Base-by-base conservation (phyloP, 92 coral and sea anemone genomes). In the Chrysogorgia sp. region DNA sequence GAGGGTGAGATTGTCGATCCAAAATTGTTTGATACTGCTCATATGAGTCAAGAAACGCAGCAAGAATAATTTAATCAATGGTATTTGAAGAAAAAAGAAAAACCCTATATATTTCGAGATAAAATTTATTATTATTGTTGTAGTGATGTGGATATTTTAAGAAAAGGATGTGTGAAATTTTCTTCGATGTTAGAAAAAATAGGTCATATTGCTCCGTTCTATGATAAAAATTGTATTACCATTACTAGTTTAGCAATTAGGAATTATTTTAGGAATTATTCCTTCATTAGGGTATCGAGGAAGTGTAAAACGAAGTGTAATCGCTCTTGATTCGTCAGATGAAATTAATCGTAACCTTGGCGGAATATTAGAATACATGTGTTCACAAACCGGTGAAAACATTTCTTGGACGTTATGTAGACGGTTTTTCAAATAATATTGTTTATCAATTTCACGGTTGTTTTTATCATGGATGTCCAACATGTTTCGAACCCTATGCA, bases 261-360 rank as follows among this genome's bases (percentile, higher is more conserved):
- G 15, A 65, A 31, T 31, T 65, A 31, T 65, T 65, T 34, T 65
- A 34, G 72, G 49, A 14, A 24, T 35, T 35, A 21, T 65, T 31
- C 72, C 72, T 23, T 23, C 72, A 19, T 35, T 24, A 2, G 72
- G 72, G 24, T 65, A 65, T 65, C 72, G 72, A 23, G 48, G 49
- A 15, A 65, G 28, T 22, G 49, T 65, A 25, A 65, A 65, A 19
- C 72, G 34, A 48, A 65, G 72, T 34, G 22, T 65, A 15, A 65
- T 34, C 15, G 72, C 49, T 35, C 32, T 65, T 21, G 20, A 22
- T 22, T 65, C 48, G 49, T 65, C 34, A 29, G 49, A 48, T 12
- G 49, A 65, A 35, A 65, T 65, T 65, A 47, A 47, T 47, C 7
- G 15, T 2, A 15, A 12, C 7, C 53, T 37, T 37, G 12, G 12